A percentile compares a stretch with the other conserved stretches of the same genome.
Evolutionary conservation across 2,888 invertebrate genomes (phyloP).

Genomic region (Synanthedon myopaeformis): DNA sequence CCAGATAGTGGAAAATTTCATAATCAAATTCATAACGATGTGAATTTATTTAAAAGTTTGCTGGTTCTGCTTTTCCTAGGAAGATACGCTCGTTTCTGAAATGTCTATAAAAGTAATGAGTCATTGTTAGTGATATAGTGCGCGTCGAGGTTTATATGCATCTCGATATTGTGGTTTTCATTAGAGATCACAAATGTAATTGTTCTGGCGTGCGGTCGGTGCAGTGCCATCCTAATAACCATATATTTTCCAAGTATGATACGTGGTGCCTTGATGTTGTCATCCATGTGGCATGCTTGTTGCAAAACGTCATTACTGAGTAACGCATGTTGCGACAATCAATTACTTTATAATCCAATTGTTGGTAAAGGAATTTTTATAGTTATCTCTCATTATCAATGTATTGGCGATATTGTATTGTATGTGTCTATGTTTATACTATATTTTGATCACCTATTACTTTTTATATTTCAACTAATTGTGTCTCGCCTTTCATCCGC

Average conservation of each 20-base stretch:
- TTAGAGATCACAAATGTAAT: constrained; percentile 44
- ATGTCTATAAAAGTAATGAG: no score
- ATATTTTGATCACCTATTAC: not conserved
- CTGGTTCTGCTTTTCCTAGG: no score
- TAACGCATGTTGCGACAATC: constrained; percentile 17
- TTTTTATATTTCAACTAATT: no score
- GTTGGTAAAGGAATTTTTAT: not conserved
- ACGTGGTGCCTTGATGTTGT: constrained; percentile 41
- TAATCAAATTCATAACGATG: no score
- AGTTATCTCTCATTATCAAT: not conserved
- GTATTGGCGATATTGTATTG: not conserved
- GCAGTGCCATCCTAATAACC: constrained; percentile 52
- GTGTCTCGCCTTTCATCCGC: no score
- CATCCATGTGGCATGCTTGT: constrained; percentile 21
- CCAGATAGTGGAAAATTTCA: no score
- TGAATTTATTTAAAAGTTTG: no score
- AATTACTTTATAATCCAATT: constrained; percentile 18
- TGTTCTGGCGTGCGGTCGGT: constrained; percentile 55
- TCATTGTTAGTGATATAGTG: not conserved
- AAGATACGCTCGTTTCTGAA: no score
- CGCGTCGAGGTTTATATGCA: not conserved
- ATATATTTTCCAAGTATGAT: constrained; percentile 39
- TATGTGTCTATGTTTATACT: no score
- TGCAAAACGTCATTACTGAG: constrained; percentile 11
- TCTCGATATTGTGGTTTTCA: constrained; percentile 40